A percentile compares a stretch with the other conserved stretches of the same genome.
phyloP scores from a whole-genome alignment of 2,797 vertebrate genomes.

The Pagetopsis macropterus region DNA sequence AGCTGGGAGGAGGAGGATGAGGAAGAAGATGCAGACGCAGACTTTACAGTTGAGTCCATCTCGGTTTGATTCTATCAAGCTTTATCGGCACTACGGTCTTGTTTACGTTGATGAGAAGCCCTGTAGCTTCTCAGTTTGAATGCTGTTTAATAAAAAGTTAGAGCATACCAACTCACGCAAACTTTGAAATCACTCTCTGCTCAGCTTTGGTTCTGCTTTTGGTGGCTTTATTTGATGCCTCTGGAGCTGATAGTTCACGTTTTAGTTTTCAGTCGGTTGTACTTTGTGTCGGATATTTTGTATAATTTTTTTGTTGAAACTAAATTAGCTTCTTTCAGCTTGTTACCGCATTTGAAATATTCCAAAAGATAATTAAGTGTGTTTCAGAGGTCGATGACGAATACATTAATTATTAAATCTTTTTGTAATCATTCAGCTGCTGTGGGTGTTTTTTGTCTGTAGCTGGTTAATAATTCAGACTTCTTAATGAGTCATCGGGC shows the following conservation, averaged over 20 bases:
- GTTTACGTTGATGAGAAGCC: not conserved
- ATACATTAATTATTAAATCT: conserved; percentile 25
- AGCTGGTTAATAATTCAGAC: conserved; percentile 38
- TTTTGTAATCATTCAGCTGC: conserved; percentile 11
- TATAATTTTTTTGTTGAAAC: not conserved
- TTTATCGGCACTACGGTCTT: not conserved
- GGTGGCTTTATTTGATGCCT: not conserved
- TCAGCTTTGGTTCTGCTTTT: not conserved
- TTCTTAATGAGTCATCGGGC: conserved; percentile 7
- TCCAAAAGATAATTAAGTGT: not conserved
- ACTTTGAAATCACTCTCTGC: not conserved
- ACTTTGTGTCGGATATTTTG: no score
- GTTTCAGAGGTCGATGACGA: conserved; percentile 1
- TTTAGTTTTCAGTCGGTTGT: not conserved
- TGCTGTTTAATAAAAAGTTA: not conserved
- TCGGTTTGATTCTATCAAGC: conserved; percentile 9
- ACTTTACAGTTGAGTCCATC: conserved; percentile 83
- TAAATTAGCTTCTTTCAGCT: not conserved
- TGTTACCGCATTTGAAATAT: not conserved
- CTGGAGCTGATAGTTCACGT: not conserved
- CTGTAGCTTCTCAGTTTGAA: not conserved
- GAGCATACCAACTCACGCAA: not conserved
- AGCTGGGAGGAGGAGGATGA: conserved; percentile 69
- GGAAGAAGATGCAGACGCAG: conserved; percentile 61
- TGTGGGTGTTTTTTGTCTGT: conserved; percentile 8